Percentiles rank a stretch among this genome's conserved stretches.
Conservation (phyloP, 2,797 vertebrate species). For the Sebastolobus altivelis region DNA sequence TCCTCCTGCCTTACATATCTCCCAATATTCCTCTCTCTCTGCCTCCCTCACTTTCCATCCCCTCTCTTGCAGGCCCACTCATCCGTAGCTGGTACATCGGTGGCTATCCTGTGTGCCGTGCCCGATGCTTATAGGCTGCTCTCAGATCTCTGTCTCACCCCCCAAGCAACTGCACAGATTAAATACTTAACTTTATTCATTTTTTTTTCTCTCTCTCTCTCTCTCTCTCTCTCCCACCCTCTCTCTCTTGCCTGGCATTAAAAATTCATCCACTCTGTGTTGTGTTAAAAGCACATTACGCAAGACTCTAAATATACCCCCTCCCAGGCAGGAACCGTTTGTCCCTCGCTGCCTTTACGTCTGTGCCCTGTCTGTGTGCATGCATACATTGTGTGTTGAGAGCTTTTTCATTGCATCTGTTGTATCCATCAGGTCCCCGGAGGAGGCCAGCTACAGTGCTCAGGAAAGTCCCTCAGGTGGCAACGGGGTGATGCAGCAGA, state of each 20-base stretch:
- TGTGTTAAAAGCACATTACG: conserved; percentile 87
- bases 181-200: conserved; percentile 83
- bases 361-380: conserved; percentile 48
- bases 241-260: conserved; percentile 72
- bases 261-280: conserved; percentile 85
- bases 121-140: conserved; percentile 65
- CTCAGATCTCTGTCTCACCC: conserved; percentile 71
- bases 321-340: conserved; percentile 65
- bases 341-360: conserved; percentile 70
- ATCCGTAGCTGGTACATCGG: conserved; percentile 64
- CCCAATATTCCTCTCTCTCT: conserved; percentile 38
- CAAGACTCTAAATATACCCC: conserved; percentile 85
- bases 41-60: conserved; percentile 30
- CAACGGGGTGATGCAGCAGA: conserved; percentile 47
- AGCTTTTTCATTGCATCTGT: conserved; percentile 49
- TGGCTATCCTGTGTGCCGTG: conserved; percentile 50
- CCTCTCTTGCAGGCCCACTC: conserved; percentile 54
- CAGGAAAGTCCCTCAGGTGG: conserved; percentile 53
- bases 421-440: conserved; percentile 58
- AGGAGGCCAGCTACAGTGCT: conserved; percentile 43
- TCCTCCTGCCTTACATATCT: conserved; percentile 59
- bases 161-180: conserved; percentile 80
- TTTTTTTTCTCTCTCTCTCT: conserved; percentile 52
- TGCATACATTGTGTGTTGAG: conserved; percentile 38
- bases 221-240: conserved; percentile 38